phyloP scores from a whole-genome alignment of 2,797 vertebrate species.

The Chromis chromis region DNA sequence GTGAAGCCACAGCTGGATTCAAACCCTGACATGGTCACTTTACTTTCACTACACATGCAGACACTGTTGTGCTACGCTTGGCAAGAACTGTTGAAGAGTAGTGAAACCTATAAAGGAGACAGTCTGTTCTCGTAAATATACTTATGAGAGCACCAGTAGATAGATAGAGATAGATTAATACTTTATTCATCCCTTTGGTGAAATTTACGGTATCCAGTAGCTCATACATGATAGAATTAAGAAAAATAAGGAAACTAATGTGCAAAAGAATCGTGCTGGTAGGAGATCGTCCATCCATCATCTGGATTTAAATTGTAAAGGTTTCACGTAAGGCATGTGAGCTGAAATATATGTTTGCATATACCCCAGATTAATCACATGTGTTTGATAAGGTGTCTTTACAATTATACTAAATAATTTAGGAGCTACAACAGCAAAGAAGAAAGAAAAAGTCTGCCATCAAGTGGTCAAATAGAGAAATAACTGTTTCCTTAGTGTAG shows the following conservation, averaged over 20 bases:
- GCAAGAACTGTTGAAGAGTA: not conserved
- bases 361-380: not conserved
- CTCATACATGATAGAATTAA: too few species aligned
- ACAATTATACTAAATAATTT: not conserved
- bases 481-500: not conserved
- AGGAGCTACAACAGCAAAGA: not conserved
- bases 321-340: not conserved
- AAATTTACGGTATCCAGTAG: too few species aligned
- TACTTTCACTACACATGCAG: slow-evolving; percentile 24
- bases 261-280: too few species aligned
- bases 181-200: too few species aligned
- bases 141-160: not conserved
- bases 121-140: not conserved
- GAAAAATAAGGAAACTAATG: too few species aligned
- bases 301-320: not conserved
- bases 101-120: not conserved
- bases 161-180: too few species aligned
- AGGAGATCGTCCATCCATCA: too few species aligned
- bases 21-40: slow-evolving; percentile 28
- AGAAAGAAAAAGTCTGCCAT: slow-evolving; percentile 60
- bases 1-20: slow-evolving; percentile 28
- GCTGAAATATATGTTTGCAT: not conserved
- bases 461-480: slow-evolving; percentile 54
- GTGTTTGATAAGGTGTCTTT: not conserved
- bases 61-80: not conserved